phyloP scores from a whole-genome alignment of 2,113 vertebrate species.

The Mesocricetus auratus region DNA sequence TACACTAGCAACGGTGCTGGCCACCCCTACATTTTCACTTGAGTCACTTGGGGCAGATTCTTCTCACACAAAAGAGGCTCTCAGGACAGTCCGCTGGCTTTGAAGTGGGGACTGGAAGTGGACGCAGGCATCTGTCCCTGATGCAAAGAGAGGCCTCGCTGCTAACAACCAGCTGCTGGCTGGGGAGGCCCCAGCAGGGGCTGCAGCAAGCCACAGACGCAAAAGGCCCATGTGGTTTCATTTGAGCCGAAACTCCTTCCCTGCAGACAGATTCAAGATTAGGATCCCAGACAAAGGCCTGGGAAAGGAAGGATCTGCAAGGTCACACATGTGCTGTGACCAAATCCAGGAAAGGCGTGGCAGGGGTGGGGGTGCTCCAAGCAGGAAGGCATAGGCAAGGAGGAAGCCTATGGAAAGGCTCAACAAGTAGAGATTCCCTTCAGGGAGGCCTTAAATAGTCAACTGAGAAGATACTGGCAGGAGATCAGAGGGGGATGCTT shows the following conservation, averaged over 20 bases:
- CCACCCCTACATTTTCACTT: not conserved
- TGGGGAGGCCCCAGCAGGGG: not conserved
- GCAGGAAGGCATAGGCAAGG: not conserved
- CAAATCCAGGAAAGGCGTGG: not conserved
- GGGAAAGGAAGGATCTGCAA: not conserved
- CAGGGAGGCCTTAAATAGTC: not conserved
- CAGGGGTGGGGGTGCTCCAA: not conserved
- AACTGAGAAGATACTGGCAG: not conserved
- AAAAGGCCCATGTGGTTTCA: not conserved
- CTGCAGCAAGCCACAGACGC: not conserved
- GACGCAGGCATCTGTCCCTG: not conserved
- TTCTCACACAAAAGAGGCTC: not conserved
- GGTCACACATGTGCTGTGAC: not conserved
- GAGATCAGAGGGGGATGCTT: constrained; percentile 21
- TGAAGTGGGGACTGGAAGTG: not conserved
- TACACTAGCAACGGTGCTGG: not conserved
- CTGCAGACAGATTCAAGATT: not conserved
- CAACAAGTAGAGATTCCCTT: constrained; percentile 24
- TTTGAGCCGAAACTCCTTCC: not conserved
- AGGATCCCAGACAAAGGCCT: not conserved
- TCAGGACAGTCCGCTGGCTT: not conserved
- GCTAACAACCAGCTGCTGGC: not conserved
- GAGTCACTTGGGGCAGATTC: not conserved
- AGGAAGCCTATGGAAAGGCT: not conserved
- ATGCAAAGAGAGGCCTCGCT: constrained; percentile 2